Conservation (phyloP, 2,113 vertebrate species). For the Stictonetta naevosa region DNA sequence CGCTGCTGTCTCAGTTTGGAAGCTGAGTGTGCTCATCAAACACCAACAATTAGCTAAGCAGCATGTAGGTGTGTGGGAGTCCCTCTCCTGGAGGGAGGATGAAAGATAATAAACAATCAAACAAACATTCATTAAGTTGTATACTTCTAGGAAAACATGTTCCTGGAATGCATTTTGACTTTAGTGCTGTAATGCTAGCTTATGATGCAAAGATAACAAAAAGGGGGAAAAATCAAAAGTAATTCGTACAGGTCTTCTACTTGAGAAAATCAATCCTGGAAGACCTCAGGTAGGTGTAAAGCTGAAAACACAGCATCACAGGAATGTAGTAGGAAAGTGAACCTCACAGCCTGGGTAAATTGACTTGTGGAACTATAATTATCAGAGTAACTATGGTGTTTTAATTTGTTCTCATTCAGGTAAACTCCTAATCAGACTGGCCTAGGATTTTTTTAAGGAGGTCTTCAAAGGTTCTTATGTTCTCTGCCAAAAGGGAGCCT, state of each 20-base stretch:
- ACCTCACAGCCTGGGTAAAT: not conserved
- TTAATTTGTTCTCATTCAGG: not conserved
- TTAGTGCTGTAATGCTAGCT: not conserved
- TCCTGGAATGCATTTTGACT: not conserved
- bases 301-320: not conserved
- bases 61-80: not conserved
- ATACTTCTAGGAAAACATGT: accelerated
- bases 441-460: not conserved
- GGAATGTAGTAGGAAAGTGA: not conserved
- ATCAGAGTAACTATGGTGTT: accelerated
- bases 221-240: not conserved
- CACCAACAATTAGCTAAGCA: not conserved
- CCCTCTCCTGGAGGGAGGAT: not conserved
- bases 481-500: not conserved
- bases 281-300: not conserved
- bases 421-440: not conserved
- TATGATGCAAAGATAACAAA: not conserved
- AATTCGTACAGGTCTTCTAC: not conserved
- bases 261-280: not conserved
- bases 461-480: not conserved
- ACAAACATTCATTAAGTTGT: too few species aligned
- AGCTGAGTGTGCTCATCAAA: not conserved
- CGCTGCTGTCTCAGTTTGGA: not conserved
- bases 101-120: too few species aligned
- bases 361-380: not conserved